Base-by-base conservation (phyloP, 2,797 vertebrate genomes). In the Lepilemur septentrionalis region DNA sequence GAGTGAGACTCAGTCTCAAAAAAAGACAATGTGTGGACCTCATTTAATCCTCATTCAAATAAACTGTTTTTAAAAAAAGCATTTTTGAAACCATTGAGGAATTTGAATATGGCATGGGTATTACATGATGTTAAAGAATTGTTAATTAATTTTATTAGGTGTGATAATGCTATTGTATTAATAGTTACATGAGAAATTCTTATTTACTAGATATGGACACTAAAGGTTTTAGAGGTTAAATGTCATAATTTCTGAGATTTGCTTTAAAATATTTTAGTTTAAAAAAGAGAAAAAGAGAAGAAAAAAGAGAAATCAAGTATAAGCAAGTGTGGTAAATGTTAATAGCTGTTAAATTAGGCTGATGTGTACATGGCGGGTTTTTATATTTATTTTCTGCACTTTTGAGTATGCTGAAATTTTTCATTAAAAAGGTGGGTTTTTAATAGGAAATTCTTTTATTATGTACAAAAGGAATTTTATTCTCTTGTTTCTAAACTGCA, bases 401-500 rank as follows among this genome's bases (percentile, higher is more conserved):
- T 73, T 69, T 43, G 32, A 65, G 35, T 43, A 52, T 65, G n/a
- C 43, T 75, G 55, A 55, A 50, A 75, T 30, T 82, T 92, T 94
- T 82, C n/a, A 35, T 75, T 55, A 28, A 76, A 76, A 43, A 55
- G 38, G 38, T 38, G 38, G 38, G 8, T n/a, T 67, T 17, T 91
- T 41, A 76, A 70, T 80, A 59, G 52, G 65, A 63, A 83, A 89
- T 38, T 59, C 28, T 93, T 95, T 84, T 85, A 41, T 92, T 79
- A 87, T 79, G 95, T 93, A 84, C 35, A 88, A 87, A 90, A 95
- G 25, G 2, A 59, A 91, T 89, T 84, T 84, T 70, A 35, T 95
- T 93, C 95, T 72, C 52, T 50, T 87, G 7, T 84, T 97, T 93
- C 41, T 87, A 84, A 94, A 78, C 48, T 67, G 12, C 7, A 84